phyloP scores from a whole-genome alignment of 2,888 invertebrate genomes.

The Galerucella calmariensis region DNA sequence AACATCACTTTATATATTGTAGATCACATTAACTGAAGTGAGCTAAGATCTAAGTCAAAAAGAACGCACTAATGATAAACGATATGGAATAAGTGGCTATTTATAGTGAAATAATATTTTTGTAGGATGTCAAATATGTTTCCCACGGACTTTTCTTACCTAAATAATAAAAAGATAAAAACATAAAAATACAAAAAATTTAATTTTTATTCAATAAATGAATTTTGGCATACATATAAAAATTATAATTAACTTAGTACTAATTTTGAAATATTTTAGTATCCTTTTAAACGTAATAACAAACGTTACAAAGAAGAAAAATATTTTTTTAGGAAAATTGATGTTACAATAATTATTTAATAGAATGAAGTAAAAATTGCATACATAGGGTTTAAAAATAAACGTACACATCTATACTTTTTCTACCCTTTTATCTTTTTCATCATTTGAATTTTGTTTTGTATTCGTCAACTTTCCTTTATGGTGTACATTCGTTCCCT shows the following conservation, averaged over 20 bases:
- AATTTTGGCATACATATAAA: not conserved
- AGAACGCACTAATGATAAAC: too few relatives aligned
- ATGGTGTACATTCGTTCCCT: not conserved
- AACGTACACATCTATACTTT: too few relatives aligned
- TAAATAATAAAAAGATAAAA: not conserved
- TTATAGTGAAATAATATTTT: too few relatives aligned
- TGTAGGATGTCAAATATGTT: too few relatives aligned
- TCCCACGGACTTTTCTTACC: too few relatives aligned
- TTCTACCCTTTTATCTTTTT: not conserved
- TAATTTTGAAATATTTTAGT: constrained; percentile 9
- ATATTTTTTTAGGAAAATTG: constrained; percentile 1
- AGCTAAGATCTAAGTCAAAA: too few relatives aligned
- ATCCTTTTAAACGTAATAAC: constrained; percentile 24
- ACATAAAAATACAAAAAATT: not conserved
- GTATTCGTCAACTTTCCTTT: not conserved
- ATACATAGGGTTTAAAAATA: not conserved
- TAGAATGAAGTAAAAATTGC: not conserved
- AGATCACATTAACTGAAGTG: too few relatives aligned
- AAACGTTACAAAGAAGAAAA: constrained; percentile 30
- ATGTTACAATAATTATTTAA: not conserved
- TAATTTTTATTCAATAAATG: not conserved
- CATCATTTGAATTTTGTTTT: not conserved
- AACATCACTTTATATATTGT: too few relatives aligned
- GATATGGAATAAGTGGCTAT: too few relatives aligned
- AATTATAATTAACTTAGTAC: not conserved